Base-by-base conservation (phyloP, 2,888 invertebrate species). In the Ophioninae sp. region DNA sequence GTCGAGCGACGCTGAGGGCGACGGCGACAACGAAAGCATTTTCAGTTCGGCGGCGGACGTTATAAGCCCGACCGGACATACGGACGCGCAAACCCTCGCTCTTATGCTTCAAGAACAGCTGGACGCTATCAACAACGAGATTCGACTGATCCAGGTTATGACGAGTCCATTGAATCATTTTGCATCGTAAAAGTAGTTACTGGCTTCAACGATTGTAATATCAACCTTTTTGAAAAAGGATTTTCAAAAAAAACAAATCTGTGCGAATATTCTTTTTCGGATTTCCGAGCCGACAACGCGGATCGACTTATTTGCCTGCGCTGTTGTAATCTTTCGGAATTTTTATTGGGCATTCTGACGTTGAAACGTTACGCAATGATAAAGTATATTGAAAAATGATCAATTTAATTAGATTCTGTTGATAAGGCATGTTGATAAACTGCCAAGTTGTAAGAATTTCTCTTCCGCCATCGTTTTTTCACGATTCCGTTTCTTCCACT, bases 61-160 rank as follows among this genome's bases (percentile, higher is more conserved):
- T 88, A 94, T 96, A 89, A 96, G 96, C 62, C 96, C 96, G 0
- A 93, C 92, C 2, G 94, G 94, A 39, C 95, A 93, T 92, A 97
- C 98, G 3, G 99, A 99, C 93, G 99, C 99, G 69, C 99, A 99
- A 91, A 98, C 99, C 0, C 94, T 99, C 86, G 99, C 99, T 68
- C 96, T 99, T 93, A 99, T 99, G 98, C 95, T 99, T 88, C 99
- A 99, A 93, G 99, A 99, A 91, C 99, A 99, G 93, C 94, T 99
- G 86, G 99, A 99, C 94, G 99, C 99, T 91, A 99, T 99, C 93
- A 99, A 99, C 94, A 99, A 99, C 90, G 99, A 99, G 95, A 99
- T 99, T 90, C 95, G 96, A 93, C 94, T 94, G 83, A 94, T 94
- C 77, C 94, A 95, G 92, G 94, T 94, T 86, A 84, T 50, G 21